Conservation (phyloP, 2,113 vertebrate species). For the Tautogolabrus adspersus region DNA sequence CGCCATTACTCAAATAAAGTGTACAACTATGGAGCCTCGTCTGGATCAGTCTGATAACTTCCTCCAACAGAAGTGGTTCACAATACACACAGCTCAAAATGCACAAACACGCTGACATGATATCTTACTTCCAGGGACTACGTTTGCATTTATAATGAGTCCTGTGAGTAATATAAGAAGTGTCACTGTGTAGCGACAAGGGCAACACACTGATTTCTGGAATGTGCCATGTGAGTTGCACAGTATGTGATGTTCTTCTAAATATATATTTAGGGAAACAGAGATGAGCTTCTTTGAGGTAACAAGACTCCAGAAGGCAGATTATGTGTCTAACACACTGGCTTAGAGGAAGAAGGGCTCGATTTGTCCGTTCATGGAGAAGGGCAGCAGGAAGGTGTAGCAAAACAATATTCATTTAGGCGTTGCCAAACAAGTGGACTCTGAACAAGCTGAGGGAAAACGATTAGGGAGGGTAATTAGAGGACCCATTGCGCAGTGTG, state of each 20-base stretch:
- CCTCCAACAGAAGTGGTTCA: background rate
- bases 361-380: background rate
- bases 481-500: background rate
- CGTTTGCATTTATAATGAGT: conserved; percentile 31
- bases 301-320: conserved; percentile 69
- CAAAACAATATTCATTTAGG: background rate
- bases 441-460: background rate
- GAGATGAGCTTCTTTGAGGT: conserved; percentile 77
- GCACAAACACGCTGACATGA: background rate
- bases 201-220: conserved; percentile 69
- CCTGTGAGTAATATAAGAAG: conserved; percentile 48
- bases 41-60: background rate
- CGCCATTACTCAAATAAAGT: conserved; percentile 28
- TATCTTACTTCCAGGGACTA: conserved; percentile 11
- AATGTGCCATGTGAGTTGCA: conserved; percentile 76
- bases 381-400: background rate
- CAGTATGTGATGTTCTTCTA: conserved; percentile 77
- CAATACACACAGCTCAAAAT: background rate
- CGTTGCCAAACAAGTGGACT: background rate
- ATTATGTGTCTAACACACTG: conserved; percentile 62
- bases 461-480: too few relatives aligned
- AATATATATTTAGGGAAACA: conserved; percentile 78
- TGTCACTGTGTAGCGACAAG: conserved; percentile 51
- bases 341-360: conserved; percentile 17
- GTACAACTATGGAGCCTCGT: background rate